Base-by-base conservation (phyloP, 2,888 invertebrate species). In the Pyrgus malvae region DNA sequence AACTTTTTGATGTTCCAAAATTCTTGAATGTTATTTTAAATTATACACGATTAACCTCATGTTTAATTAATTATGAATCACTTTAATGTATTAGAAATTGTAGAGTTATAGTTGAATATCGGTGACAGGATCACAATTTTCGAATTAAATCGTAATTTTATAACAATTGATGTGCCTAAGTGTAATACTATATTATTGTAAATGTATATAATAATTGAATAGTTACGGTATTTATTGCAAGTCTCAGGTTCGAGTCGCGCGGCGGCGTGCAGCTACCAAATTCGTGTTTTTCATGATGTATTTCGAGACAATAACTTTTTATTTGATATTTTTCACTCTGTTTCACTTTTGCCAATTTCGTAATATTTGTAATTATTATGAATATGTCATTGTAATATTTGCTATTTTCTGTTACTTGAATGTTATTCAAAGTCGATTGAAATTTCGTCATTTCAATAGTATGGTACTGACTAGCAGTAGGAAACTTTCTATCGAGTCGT, bases 141-240 rank as follows among this genome's bases (percentile, higher is more conserved):
- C 80, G 80, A 82, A 87, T 84, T 84, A 83, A 84, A 80, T 78
- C 74, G 84, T 89, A 85, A 88, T 85, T 89, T 87, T 86, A 89
- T 88, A 90, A 90, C 80, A 91, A 90, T 91, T 85, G 91, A 91
- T 91, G 91, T 91, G 91, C 91, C 91, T 91, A 91, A 89, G 89
- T 91, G 91, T 91, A 87, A 82, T 82, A 78, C 70, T 88, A 78
- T 88, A 84, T 72, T 71, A 74, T 74, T 75, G 76, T 85, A 84
- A 81, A 72, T 84, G 80, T 85, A 83, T 76, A 80, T 80, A 45
- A n/a, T 45, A 72, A 74, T 74, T 74, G 72, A 74, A 73, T 77
- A 75, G 68, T 72, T 69, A 72, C 67, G 65, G 66, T 70, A 68
- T 75, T 72, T 76, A 78, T 73, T 71, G 68, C 68, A 71, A 71